These are phyloP conservation scores for Cynopterus brachyotis DNA, from an alignment of 2,113 vertebrate species.

Conservation along the genomic window DNA sequence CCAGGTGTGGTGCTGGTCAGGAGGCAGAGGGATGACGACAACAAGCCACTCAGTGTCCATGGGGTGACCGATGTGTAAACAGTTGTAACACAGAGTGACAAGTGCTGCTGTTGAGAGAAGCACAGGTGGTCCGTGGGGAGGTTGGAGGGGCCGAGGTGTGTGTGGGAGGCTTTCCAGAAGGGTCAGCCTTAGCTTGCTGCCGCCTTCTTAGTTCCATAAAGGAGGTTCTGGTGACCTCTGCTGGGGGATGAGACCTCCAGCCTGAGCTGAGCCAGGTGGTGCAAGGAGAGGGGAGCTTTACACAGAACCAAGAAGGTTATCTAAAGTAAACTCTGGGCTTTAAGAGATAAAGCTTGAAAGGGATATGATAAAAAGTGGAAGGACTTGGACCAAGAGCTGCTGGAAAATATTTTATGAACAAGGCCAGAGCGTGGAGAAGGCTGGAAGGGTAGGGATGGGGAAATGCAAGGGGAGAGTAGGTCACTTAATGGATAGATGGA, in stretches of 20 bases:
- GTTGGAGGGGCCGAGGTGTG: background rate
- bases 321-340: background rate
- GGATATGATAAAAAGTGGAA: background rate
- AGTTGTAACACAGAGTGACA: background rate
- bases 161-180: background rate
- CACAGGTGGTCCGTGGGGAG: fast-evolving
- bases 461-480: background rate
- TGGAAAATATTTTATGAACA: background rate
- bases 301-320: background rate
- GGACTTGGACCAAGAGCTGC: background rate
- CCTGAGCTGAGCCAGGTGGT: background rate
- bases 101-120: background rate
- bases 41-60: background rate
- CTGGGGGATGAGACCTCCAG: constrained; percentile 39
- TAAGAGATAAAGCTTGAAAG: background rate
- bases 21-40: background rate
- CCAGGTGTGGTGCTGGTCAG: background rate
- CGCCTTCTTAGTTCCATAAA: background rate
- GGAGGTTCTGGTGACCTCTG: constrained; percentile 73
- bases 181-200: background rate
- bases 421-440: background rate
- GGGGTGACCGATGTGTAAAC: background rate
- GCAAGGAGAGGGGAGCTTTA: background rate
- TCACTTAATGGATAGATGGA: background rate
- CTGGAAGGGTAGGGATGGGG: background rate